Evolutionary conservation across 2,113 vertebrate species (phyloP).

Genomic region (Eurypyga helias): DNA sequence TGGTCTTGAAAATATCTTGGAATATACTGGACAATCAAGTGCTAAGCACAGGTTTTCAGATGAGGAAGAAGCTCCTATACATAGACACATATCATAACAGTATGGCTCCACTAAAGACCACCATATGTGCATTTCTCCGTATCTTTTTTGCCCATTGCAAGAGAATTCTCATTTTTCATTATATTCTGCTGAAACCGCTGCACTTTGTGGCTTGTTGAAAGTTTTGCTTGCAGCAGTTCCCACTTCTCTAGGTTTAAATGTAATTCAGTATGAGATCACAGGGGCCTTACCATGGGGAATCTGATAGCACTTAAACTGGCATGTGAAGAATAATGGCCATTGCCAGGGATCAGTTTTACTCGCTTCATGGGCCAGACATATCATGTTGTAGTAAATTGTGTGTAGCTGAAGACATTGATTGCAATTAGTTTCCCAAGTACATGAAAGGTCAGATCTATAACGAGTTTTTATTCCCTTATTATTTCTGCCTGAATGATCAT

Average conservation of each 20-base stretch:
- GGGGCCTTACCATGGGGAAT: not conserved
- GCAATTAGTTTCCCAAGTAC: slow-evolving; percentile 40
- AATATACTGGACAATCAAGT: not conserved
- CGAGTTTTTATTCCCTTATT: not conserved
- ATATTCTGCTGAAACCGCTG: not conserved
- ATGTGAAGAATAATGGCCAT: not conserved
- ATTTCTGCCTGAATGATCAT: slow-evolving; percentile 25
- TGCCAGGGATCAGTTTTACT: slow-evolving; percentile 22
- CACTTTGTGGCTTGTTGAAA: not conserved
- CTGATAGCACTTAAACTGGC: not conserved
- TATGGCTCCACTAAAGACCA: not conserved
- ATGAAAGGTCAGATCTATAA: slow-evolving; percentile 54
- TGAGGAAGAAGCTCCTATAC: not conserved
- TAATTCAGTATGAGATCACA: not conserved
- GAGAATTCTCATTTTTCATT: not conserved
- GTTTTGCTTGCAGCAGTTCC: not conserved
- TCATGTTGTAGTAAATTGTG: slow-evolving; percentile 63
- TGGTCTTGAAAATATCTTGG: not conserved
- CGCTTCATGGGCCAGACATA: not conserved
- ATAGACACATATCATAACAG: not conserved
- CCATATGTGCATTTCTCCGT: not conserved
- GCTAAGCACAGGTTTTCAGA: not conserved
- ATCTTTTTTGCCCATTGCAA: not conserved
- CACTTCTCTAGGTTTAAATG: not conserved
- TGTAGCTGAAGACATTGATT: slow-evolving; percentile 63